Base-by-base conservation (phyloP, 2,797 vertebrate species). In the Syncerus caffer region DNA sequence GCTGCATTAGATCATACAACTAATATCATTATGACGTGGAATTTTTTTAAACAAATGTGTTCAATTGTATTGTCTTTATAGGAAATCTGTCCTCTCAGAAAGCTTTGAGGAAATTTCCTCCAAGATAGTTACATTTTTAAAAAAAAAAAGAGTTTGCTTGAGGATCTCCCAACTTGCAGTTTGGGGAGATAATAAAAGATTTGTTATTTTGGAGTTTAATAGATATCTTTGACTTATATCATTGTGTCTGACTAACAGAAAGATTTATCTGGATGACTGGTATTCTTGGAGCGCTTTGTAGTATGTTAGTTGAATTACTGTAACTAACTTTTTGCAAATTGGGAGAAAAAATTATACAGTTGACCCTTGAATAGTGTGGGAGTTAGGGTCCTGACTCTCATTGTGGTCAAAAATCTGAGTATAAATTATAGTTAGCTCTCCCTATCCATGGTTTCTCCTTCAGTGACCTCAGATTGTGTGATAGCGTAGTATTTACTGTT, bases 301-400 rank as follows among this genome's bases (percentile, higher is more conserved):
- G 7, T 87, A 92, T 89, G 15, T 89, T 95, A 83, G 64, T 71
- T 96, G 38, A 95, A 91, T 31, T 95, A 53, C 31, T 86, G 10
- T 82, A 57, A 90, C 79, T 74, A 94, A 53, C 4, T 95, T 91
- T 94, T 89, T 88, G 16, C 55, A 92, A 87, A 60, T 19, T 74
- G 84, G 53, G 6, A 93, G 45, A 84, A 92, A 91, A 82, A 55
- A 42, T 62, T 38, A 67, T 7, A 53, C 50, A 80, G 11, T 53
- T 80, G 31, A 80, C 31, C 31, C 50, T 51, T 53, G 11, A 80
- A 51, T 19, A 80, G 29, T 17, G 1, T 82, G 51, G 4, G n/a
- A 34, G 51, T 25, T 38, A 55, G 51, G 31, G 51, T 55, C 51
- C n/a, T 9, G 13, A 55, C 7, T 4, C 31, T 55, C 19, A 4